phyloP scores from a whole-genome alignment of 2,113 vertebrate genomes.

The Heptranchias perlo region DNA sequence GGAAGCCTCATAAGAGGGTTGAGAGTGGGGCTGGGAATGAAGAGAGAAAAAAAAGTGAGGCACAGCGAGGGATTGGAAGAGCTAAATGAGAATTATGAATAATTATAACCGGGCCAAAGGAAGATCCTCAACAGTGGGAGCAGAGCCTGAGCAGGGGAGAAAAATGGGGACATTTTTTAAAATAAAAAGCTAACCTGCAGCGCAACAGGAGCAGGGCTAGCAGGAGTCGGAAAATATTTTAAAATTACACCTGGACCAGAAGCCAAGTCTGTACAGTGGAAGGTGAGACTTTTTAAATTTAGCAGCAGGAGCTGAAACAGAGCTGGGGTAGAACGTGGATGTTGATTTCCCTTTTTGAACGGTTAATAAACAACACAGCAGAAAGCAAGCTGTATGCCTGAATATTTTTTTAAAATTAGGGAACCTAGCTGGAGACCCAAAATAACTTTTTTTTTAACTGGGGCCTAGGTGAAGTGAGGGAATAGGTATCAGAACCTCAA shows the following conservation, averaged over 20 bases:
- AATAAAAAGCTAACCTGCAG: not conserved
- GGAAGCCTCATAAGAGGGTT: no score
- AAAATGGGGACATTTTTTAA: not conserved
- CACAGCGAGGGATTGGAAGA: no score
- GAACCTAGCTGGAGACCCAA: not conserved
- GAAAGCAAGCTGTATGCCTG: no score
- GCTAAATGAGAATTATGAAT: no score
- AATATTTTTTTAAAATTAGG: not conserved
- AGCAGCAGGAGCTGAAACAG: not conserved
- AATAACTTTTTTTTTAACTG: not conserved
- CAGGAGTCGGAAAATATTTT: not conserved
- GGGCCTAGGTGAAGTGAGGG: not conserved
- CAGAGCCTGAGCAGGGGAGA: no score
- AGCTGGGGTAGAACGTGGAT: not conserved
- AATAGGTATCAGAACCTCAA: not conserved
- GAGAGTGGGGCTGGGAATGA: no score
- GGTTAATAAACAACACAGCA: no score
- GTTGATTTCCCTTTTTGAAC: no score
- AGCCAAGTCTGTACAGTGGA: not conserved
- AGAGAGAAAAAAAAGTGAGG: no score
- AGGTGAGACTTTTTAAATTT: not conserved
- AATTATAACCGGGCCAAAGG: no score
- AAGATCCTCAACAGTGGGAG: no score
- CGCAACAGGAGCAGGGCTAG: not conserved
- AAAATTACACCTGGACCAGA: not conserved